phyloP scores from a whole-genome alignment of 1,140 invertebrate species.

The Globodera rostochiensis region DNA sequence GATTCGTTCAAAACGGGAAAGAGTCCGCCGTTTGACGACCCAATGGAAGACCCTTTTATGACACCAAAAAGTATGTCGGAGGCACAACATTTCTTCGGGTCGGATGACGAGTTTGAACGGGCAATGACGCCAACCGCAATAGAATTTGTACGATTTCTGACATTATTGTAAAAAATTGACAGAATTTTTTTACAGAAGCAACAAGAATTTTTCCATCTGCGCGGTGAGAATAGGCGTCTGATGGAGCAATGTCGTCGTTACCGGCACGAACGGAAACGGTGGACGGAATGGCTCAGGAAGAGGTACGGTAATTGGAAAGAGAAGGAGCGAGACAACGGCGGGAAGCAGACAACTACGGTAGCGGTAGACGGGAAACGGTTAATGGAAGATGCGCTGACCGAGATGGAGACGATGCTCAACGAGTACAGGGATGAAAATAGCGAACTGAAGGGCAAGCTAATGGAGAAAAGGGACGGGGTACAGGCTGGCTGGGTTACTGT shows the following conservation, averaged over 20 bases:
- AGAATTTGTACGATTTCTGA: slow-evolving; percentile 3
- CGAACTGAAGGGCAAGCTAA: slow-evolving; percentile 60
- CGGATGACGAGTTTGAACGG: slow-evolving; percentile 10
- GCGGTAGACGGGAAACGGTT: slow-evolving; percentile 45
- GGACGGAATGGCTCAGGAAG: slow-evolving; percentile 35
- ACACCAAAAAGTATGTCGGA: slow-evolving; percentile 15
- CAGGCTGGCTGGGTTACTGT: too few relatives aligned
- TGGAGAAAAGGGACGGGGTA: neutral
- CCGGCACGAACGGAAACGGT: slow-evolving; percentile 50
- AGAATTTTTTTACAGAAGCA: slow-evolving; percentile 24
- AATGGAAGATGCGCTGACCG: slow-evolving; percentile 58
- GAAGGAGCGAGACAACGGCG: slow-evolving; percentile 4
- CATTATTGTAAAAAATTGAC: neutral
- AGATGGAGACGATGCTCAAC: slow-evolving; percentile 59
- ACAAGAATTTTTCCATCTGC: slow-evolving; percentile 43
- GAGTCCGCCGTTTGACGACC: slow-evolving; percentile 24
- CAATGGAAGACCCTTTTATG: slow-evolving; percentile 21
- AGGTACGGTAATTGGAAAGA: slow-evolving; percentile 14
- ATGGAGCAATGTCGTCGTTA: slow-evolving; percentile 43
- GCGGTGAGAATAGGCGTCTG: slow-evolving; percentile 44
- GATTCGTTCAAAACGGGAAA: slow-evolving; percentile 28
- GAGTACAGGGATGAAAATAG: slow-evolving; percentile 64
- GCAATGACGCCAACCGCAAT: slow-evolving; percentile 6
- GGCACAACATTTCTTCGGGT: slow-evolving; percentile 5
- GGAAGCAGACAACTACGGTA: slow-evolving; percentile 35